Evolutionary conservation across 2,888 invertebrate species (phyloP).

Genomic region (Rhaphigaster nebulosa): DNA sequence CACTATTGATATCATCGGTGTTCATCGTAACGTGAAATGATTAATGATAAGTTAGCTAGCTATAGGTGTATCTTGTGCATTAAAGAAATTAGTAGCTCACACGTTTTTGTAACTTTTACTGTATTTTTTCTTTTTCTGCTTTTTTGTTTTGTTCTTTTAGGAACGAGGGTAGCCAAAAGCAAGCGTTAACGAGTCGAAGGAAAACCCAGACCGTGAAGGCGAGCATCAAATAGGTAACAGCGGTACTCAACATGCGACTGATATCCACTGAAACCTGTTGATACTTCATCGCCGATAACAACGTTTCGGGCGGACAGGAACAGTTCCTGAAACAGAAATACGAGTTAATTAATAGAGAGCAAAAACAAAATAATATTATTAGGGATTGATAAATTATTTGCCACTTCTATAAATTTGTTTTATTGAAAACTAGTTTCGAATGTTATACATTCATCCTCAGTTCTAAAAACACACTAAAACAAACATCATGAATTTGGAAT

Average conservation of each 20-base stretch:
- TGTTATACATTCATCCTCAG: too few species aligned
- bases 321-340: neutral
- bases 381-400: too few species aligned
- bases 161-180: constrained; percentile 76
- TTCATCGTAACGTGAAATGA: neutral
- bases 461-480: too few species aligned
- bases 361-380: too few species aligned
- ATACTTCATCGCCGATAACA: constrained; percentile 72
- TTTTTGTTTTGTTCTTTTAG: constrained; percentile 70
- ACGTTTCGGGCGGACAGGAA: neutral
- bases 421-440: too few species aligned
- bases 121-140: neutral
- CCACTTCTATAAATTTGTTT: too few species aligned
- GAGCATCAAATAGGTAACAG: constrained; percentile 75
- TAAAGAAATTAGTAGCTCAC: neutral
- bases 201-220: constrained; percentile 77
- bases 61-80: neutral
- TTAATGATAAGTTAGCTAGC: neutral
- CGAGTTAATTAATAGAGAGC: too few species aligned
- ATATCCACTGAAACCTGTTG: constrained; percentile 79
- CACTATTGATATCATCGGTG: constrained; percentile 34
- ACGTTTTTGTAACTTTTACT: neutral
- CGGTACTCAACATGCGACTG: constrained; percentile 77
- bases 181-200: constrained; percentile 76
- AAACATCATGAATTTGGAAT: too few species aligned